A percentile compares a stretch with the other conserved stretches of the same genome.
These are phyloP conservation scores for Lanistes nyassanus DNA, from an alignment of 1,140 invertebrate species.

Conservation along the genomic window DNA sequence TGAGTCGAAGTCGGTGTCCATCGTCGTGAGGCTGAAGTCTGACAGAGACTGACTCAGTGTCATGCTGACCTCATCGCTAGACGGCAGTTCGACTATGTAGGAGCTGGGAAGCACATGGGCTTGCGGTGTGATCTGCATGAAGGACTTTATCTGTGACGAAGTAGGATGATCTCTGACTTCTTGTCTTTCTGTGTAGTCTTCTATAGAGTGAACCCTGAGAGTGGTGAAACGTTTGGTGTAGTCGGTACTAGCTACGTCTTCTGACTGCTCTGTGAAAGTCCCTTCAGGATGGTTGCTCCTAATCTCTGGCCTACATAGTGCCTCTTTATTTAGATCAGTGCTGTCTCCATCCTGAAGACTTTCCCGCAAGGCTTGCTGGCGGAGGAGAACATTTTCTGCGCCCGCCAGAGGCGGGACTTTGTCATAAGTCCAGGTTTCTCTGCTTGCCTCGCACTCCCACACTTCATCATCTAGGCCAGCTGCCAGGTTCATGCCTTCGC, in stretches of 20 bases:
- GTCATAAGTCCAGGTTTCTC: not conserved
- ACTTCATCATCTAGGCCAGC: not conserved
- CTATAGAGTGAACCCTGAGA: not conserved
- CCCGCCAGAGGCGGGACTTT: not conserved
- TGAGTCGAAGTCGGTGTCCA: constrained; percentile 10
- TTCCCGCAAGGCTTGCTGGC: not conserved
- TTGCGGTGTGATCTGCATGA: not conserved
- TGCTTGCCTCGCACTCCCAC: not conserved
- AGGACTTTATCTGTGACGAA: not conserved
- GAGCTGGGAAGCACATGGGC: not conserved
- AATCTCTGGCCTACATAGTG: not conserved
- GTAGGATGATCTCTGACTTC: not conserved
- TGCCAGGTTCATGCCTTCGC: not conserved
- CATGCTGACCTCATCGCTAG: constrained; percentile 1
- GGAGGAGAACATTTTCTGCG: not conserved
- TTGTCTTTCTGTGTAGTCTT: not conserved
- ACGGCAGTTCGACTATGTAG: not conserved
- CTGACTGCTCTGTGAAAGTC: not conserved
- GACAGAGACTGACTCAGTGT: not conserved
- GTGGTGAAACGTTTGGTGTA: not conserved
- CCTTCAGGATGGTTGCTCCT: not conserved
- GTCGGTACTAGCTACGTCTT: no score
- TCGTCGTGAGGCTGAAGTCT: not conserved
- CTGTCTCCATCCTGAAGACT: not conserved
- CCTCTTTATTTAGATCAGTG: not conserved